A percentile compares a stretch with the other conserved stretches of the same genome.
Evolutionary conservation across 2,888 invertebrate genomes (phyloP).

Genomic region (Peribatodes rhomboidaria): DNA sequence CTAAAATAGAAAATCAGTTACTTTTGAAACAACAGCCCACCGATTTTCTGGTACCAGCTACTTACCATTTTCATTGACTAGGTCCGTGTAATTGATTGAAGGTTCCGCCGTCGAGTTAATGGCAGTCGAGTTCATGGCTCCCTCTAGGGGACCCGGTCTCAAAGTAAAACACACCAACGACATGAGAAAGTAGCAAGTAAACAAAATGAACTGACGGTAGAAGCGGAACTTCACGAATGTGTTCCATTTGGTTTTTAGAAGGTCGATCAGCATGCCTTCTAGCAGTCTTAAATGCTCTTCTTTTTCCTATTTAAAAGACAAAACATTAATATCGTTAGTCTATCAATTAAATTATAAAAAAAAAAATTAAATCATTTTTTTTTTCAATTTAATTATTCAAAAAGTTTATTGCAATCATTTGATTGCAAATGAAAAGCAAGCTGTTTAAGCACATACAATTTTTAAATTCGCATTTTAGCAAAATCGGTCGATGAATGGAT

Average conservation of each 20-base stretch:
- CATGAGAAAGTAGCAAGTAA: conserved; percentile 95
- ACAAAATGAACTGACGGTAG: conserved; percentile 96
- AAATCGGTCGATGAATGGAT: no score
- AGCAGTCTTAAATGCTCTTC: conserved; percentile 97
- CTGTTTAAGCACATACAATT: no score
- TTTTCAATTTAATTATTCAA: no score
- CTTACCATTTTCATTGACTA: conserved; percentile 68
- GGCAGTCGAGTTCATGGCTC: conserved; percentile 68
- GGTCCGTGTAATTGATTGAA: conserved; percentile 68
- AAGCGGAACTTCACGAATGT: conserved; percentile 98
- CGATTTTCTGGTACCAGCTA: conserved; percentile 11
- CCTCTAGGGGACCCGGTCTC: conserved; percentile 93
- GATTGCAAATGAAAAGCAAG: no score
- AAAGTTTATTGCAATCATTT: no score
- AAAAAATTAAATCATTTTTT: not conserved
- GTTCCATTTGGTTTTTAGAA: conserved; percentile 99
- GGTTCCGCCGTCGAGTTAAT: conserved; percentile 68
- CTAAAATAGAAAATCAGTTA: no score
- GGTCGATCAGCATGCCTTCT: conserved; percentile 97
- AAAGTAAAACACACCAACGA: conserved; percentile 95
- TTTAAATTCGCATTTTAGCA: no score
- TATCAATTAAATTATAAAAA: not conserved
- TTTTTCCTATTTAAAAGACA: conserved; percentile 90
- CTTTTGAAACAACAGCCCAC: no score
- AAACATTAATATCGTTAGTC: not conserved